Conservation (phyloP, 92 coral and sea anemone species). For the Epizoanthus illoricatus region DNA sequence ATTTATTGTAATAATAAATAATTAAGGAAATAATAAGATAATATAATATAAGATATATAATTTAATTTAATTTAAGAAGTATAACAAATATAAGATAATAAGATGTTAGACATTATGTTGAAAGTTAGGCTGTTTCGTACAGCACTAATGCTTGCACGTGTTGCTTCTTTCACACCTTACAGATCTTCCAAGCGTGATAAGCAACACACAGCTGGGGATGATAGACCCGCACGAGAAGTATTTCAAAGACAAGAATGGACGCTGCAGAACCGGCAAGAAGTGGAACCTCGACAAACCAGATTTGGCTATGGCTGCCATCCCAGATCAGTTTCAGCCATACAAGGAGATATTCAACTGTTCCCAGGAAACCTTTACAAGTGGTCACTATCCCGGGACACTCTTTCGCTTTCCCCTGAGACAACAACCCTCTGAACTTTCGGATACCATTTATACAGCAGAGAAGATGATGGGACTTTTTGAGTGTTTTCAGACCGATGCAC, state of each 20-base stretch:
- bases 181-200: conserved; percentile 90
- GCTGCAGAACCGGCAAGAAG: conserved; percentile 60
- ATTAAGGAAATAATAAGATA: too few species aligned
- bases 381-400: conserved; percentile 64
- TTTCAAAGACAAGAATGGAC: conserved; percentile 52
- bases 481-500: conserved; percentile 59
- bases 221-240: conserved; percentile 90
- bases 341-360: conserved; percentile 61
- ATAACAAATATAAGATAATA: too few species aligned
- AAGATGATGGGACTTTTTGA: conserved; percentile 52
- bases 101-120: too few species aligned
- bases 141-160: too few species aligned
- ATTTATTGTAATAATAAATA: too few species aligned
- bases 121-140: too few species aligned
- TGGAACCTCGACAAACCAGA: conserved; percentile 46
- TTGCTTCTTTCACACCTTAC: not conserved
- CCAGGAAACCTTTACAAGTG: conserved; percentile 39
- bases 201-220: conserved; percentile 75
- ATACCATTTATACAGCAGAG: conserved; percentile 58
- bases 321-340: conserved; percentile 73
- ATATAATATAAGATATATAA: too few species aligned
- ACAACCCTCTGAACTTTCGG: conserved; percentile 59
- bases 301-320: conserved; percentile 31
- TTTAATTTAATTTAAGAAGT: too few species aligned
- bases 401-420: conserved; percentile 80